Base-by-base conservation (phyloP, 2,888 invertebrate genomes). In the Opisthograptis luteolata region DNA sequence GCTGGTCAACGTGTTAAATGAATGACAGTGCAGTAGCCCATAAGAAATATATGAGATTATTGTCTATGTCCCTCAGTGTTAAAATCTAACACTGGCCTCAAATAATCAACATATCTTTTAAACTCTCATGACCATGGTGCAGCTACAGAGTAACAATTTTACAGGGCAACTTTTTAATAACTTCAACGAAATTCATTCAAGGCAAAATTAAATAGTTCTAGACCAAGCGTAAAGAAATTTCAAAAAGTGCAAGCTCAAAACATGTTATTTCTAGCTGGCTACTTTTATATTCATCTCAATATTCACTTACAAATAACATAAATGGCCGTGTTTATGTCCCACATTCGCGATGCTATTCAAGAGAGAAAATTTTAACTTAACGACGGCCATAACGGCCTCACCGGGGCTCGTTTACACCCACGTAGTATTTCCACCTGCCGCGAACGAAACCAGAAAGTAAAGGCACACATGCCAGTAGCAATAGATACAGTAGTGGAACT, bases 331-430 rank as follows among this genome's bases (percentile, higher is more conserved):
- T 83, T 83, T 81, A 82, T 78, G 71, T 68, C 62, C 73, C 73
- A 70, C 76, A 75, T 79, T 79, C 71, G 64, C 75, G 73, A 66
- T 68, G 75, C 79, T 76, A 81, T 81, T 78, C 76, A 79, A 70
- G 71, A 73, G 77, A 76, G 82, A 81, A 80, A 82, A 77, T 83
- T 84, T 84, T 78, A 81, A 81, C 76, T 81, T 83, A 83, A 84
- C 83, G 81, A 76, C 64, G 70, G 79, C 76, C 81, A 83, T 84
- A 84, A 84, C 73, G 70, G 76, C 64, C 70, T 76, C 64, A 61
- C 73, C 76, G 71, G 72, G 64, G 71, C 76, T 76, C 81, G 80
- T 83, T 84, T 81, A 79, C 82, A 83, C 83, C 79, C 61, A 62
- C 73, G 76, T 79, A 73, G 81, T 81, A 81, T 81, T 79, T 76